phyloP scores from a whole-genome alignment of 1,140 invertebrate genomes.

The Vollenhovia emeryi region DNA sequence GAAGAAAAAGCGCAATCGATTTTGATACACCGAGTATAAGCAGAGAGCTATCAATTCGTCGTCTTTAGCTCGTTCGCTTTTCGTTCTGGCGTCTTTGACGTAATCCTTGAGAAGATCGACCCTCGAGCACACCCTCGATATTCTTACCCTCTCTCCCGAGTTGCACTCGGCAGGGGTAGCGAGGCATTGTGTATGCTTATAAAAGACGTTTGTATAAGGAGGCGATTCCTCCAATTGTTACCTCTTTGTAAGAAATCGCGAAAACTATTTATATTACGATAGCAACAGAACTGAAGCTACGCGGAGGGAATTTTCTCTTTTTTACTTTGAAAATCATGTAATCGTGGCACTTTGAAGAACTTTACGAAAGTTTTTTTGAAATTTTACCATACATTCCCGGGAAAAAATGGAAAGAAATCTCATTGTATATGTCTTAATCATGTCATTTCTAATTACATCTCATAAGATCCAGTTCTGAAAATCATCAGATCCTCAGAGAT shows the following conservation, averaged over 20 bases:
- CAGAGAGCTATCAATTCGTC: conserved; percentile 41
- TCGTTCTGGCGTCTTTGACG: conserved; percentile 17
- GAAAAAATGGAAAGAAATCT: no score
- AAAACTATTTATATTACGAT: conserved; percentile 8
- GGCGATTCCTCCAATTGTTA: conserved; percentile 11
- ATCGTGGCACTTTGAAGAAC: no score
- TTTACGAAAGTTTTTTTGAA: no score
- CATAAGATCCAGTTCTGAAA: no score
- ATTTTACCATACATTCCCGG: no score
- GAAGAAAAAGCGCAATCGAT: conserved; percentile 12
- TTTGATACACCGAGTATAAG: conserved; percentile 2
- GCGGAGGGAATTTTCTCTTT: no score
- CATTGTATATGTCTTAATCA: no score
- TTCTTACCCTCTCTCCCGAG: conserved; percentile 8
- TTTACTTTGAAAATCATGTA: no score
- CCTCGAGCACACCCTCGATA: conserved; percentile 38
- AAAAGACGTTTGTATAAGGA: conserved; percentile 45
- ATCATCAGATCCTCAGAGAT: no score
- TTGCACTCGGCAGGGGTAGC: not conserved
- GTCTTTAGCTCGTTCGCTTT: conserved; percentile 27
- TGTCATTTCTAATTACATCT: no score
- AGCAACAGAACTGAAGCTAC: not conserved
- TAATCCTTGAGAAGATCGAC: conserved; percentile 23
- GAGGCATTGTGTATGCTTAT: conserved; percentile 49
- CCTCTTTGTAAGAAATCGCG: conserved; percentile 16